Conservation (phyloP, 2,888 invertebrate species). For the Hirtodrosophila trivittata region DNA sequence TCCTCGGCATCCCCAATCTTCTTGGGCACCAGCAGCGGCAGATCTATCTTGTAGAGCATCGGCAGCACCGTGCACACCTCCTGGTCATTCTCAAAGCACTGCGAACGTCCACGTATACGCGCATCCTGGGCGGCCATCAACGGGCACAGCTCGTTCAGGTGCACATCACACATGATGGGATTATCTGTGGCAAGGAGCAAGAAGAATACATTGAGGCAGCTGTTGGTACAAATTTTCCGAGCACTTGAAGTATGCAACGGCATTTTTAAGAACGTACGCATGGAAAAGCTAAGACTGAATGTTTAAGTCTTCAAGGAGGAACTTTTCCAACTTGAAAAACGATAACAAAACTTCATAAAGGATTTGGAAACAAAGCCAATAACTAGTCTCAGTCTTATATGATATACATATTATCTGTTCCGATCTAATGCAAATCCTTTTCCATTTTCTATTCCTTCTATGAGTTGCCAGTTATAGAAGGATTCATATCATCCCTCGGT, state of each 20-base stretch:
- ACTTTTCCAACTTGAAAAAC: too few species aligned
- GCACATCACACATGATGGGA: constrained; percentile 91
- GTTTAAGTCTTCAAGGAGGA: neutral
- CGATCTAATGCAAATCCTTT: too few species aligned
- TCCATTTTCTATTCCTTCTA: too few species aligned
- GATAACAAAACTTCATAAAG: too few species aligned
- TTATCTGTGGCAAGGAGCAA: constrained; percentile 87
- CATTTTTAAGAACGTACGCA: neutral
- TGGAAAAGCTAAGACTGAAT: too few species aligned
- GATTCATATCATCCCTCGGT: too few species aligned
- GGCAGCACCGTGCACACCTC: constrained; percentile 82
- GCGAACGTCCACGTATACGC: constrained; percentile 88
- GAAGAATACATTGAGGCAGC: too few species aligned
- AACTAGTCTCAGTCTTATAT: too few species aligned
- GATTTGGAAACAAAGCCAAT: too few species aligned
- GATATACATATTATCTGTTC: neutral
- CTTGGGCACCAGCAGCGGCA: constrained; percentile 74
- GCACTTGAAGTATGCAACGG: neutral
- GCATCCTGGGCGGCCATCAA: constrained; percentile 89
- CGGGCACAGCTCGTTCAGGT: constrained; percentile 88
- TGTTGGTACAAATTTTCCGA: too few species aligned
- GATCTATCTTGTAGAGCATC: constrained; percentile 73
- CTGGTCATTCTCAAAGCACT: constrained; percentile 84
- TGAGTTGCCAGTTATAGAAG: too few species aligned
- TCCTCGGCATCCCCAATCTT: constrained; percentile 66